Evolutionary conservation across 2,797 vertebrate species (phyloP).

Genomic region (Gymnocypris eckloni): DNA sequence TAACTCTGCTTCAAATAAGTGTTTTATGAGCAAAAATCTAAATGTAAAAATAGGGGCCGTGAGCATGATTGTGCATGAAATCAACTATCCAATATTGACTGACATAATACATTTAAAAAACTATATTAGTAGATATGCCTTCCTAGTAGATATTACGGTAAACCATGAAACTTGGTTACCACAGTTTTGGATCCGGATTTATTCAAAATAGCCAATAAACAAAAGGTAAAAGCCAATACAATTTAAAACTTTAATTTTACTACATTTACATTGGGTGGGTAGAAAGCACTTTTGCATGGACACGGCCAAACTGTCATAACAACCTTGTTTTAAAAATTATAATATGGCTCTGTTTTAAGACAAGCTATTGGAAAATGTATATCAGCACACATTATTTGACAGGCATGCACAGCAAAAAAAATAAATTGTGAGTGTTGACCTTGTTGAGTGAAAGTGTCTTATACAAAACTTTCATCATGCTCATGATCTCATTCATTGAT

Average conservation of each 20-base stretch:
- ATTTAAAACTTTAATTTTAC: not conserved
- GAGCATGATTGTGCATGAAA: too few relatives aligned
- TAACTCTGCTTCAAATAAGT: not conserved
- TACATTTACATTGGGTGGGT: not conserved
- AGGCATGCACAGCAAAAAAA: not conserved
- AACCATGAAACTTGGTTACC: not conserved
- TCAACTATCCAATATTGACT: too few relatives aligned
- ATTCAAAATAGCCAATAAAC: not conserved
- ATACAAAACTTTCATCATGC: constrained; percentile 29
- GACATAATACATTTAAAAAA: too few relatives aligned
- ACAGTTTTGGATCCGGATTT: not conserved
- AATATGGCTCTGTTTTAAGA: not conserved
- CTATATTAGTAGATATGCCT: too few relatives aligned
- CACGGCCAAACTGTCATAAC: not conserved
- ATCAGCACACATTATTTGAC: not conserved
- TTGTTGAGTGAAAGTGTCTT: not conserved
- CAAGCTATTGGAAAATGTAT: not conserved
- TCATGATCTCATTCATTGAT: not conserved
- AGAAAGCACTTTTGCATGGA: not conserved
- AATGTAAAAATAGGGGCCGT: too few relatives aligned
- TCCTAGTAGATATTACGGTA: not conserved
- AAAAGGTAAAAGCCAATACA: not conserved
- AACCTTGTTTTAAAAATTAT: not conserved
- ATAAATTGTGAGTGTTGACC: not conserved
- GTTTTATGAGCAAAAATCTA: too few relatives aligned